These are phyloP conservation scores for Alectoris magna DNA, from an alignment of 2,797 vertebrate species.

Conservation along the genomic window DNA sequence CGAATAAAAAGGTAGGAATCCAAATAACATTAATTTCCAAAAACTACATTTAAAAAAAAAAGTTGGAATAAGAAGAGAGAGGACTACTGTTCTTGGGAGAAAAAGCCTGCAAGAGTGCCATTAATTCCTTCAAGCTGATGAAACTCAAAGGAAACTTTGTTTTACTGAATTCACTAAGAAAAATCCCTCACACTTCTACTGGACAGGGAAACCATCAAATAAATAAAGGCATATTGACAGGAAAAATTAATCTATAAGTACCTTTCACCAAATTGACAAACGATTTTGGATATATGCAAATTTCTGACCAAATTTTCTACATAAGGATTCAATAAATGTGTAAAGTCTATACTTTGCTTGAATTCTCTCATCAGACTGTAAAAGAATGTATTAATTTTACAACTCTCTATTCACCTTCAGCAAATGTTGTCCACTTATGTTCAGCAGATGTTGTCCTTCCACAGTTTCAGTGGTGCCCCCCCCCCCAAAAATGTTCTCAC, in stretches of 20 bases:
- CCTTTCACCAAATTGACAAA: neutral
- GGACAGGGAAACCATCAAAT: neutral
- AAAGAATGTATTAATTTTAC: neutral
- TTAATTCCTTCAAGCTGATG: neutral
- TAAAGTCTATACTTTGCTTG: neutral
- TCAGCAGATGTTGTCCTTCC: neutral
- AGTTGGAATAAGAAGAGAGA: neutral
- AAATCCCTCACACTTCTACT: neutral
- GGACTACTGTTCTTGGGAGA: neutral
- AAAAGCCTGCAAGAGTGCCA: neutral
- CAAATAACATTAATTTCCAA: neutral
- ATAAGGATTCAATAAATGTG: neutral
- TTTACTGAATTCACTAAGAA: neutral
- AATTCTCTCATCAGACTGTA: neutral
- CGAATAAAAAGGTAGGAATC: neutral
- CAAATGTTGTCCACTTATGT: neutral
- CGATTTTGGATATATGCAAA: neutral
- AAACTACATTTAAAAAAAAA: neutral
- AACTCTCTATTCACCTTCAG: neutral
- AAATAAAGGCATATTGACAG: neutral
- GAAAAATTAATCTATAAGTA: neutral
- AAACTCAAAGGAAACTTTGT: neutral
- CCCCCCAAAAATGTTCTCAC: neutral
- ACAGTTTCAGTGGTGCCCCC: neutral
- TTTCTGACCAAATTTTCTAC: neutral